Base-by-base conservation (phyloP, 2,888 invertebrate genomes). In the Gibbula magus region DNA sequence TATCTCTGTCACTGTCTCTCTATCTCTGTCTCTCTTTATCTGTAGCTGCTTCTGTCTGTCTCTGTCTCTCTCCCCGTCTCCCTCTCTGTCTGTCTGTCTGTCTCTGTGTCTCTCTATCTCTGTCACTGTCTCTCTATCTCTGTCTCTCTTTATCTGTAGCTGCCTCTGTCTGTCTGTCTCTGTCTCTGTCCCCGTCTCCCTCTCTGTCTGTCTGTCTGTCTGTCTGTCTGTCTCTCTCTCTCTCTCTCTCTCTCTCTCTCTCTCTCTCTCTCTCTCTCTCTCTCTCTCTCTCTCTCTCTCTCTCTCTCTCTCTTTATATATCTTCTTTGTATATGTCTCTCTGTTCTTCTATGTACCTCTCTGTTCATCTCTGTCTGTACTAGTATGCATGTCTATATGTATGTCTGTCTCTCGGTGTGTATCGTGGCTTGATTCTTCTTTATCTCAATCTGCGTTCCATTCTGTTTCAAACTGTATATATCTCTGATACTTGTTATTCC, bases 171-270 rank as follows among this genome's bases (percentile, higher is more conserved):
- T 45, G n/a, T 74, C 73, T 73, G 32, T 39, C 73, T 73, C 35
- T 73, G 32, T 73, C 18, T 74, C 20, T 74, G n/a, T 74, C 8
- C 45, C 74, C 45, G n/a, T 74, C 45, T 74, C 74, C 20, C n/a
- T 74, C 45, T 74, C 45, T 74, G 4, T 74, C 39, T 74, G 4
- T 74, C 74, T 45, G 2, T 74, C 45, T 74, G n/a, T 74, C 39
- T 74, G n/a, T 74, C 45, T 51, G 5, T 39, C 20, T 74, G 0
- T 74, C 45, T 74, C 74, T 45, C 45, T 74, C 74, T 73, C 35
- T 35, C 35, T 73, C 73, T 35, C 73, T 73, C 4, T 35, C 73
- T 73, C n/a, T 73, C 35, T 35, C 73, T 73, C 18, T 73, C 73
- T 73, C 73, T 73, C 73, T 35, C 13, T 4, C 18, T 18, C 35